Evolutionary conservation across 2,113 vertebrate genomes (phyloP).

Genomic region (Nycticorax nycticorax): DNA sequence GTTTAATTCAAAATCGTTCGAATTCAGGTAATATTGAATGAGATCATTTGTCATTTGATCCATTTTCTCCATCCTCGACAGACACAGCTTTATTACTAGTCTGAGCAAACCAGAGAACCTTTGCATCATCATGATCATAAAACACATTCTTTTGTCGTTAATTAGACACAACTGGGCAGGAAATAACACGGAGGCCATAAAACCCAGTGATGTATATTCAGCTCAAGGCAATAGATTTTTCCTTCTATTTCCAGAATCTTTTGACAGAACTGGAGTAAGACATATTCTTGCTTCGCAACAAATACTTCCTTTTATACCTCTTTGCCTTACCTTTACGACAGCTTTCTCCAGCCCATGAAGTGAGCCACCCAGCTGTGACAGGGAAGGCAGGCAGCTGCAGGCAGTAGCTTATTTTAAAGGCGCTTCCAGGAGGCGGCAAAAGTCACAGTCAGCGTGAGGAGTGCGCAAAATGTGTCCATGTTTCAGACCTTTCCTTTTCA

Average conservation of each 20-base stretch:
- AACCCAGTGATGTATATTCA: conserved; percentile 1
- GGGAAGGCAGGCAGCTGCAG: neutral
- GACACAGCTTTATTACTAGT: conserved; percentile 21
- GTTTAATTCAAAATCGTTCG: conserved; percentile 21
- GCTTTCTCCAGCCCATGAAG: neutral
- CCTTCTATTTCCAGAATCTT: neutral
- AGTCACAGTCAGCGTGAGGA: neutral
- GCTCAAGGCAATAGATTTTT: conserved; percentile 34
- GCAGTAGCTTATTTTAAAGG: neutral
- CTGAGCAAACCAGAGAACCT: conserved; percentile 28
- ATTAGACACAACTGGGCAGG: conserved; percentile 56
- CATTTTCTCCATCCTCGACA: conserved; percentile 21
- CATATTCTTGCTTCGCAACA: neutral
- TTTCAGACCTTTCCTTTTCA: neutral
- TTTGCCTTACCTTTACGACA: neutral
- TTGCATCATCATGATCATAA: conserved; percentile 52
- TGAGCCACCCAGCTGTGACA: neutral
- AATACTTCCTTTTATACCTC: neutral
- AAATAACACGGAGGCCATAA: conserved; percentile 42
- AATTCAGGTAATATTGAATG: neutral
- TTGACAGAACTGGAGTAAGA: neutral
- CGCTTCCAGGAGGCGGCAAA: fast-evolving
- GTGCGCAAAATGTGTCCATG: neutral
- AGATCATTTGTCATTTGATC: neutral
- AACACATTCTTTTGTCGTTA: conserved; percentile 60